phyloP scores from a whole-genome alignment of 53 echinoderm and acorn worm species.

The Arbacia lixula region DNA sequence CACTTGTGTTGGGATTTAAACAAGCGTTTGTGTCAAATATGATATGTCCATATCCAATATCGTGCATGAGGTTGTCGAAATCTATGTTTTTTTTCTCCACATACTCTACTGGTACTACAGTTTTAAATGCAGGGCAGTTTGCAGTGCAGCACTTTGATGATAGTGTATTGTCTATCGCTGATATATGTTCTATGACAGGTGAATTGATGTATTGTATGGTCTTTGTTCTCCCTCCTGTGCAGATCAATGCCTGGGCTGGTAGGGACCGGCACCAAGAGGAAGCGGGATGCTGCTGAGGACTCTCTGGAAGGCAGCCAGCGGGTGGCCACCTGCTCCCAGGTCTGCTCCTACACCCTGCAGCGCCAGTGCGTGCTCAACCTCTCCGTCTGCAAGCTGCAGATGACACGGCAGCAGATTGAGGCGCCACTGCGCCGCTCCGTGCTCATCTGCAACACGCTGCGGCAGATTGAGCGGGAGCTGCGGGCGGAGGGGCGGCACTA shows the following conservation, averaged over 20 bases:
- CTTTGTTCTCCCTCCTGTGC: not conserved
- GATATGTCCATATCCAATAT: no score
- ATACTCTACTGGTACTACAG: no score
- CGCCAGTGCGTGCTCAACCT: conserved; percentile 88
- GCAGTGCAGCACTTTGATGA: no score
- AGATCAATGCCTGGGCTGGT: conserved; percentile 92
- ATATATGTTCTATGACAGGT: no score
- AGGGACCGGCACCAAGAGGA: conserved; percentile 83
- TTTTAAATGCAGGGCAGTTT: no score
- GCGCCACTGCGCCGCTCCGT: conserved; percentile 89
- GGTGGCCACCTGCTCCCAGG: conserved; percentile 43
- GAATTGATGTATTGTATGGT: no score
- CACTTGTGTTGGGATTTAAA: no score
- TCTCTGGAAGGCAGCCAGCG: conserved; percentile 44
- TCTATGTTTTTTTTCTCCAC: no score
- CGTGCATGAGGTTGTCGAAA: no score
- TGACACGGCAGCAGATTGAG: conserved; percentile 79
- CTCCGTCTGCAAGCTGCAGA: conserved; percentile 87
- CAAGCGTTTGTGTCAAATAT: no score
- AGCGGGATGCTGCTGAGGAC: conserved; percentile 82
- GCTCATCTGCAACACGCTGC: conserved; percentile 93
- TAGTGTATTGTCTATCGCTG: no score
- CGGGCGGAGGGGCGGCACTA: conserved; percentile 79
- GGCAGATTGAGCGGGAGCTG: conserved; percentile 85
- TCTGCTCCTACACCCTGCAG: conserved; percentile 81